phyloP scores from a whole-genome alignment of 2,888 invertebrate genomes.

The Acholoe squamosa region DNA sequence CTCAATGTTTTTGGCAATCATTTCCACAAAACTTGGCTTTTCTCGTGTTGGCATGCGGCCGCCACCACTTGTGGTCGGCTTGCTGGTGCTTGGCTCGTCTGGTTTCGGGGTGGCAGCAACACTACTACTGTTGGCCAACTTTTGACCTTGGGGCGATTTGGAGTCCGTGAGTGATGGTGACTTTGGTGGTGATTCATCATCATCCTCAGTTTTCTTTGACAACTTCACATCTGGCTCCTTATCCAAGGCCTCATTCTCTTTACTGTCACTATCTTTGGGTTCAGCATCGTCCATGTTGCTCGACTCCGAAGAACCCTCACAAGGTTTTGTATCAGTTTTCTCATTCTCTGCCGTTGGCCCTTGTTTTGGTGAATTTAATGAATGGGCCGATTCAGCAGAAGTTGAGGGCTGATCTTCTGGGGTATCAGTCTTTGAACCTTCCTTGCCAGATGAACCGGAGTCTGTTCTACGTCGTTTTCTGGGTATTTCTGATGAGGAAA shows the following conservation, averaged over 20 bases:
- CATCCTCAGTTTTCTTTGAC: background rate
- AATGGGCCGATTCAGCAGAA: slow-evolving; percentile 16
- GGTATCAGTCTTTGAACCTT: background rate
- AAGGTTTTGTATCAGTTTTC: background rate
- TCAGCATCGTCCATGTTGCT: background rate
- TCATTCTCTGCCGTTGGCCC: background rate
- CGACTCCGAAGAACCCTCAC: background rate
- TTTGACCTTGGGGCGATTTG: slow-evolving; percentile 10
- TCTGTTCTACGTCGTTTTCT: slow-evolving; percentile 61
- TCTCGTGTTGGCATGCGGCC: slow-evolving; percentile 66
- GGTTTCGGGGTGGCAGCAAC: background rate
- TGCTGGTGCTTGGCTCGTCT: background rate
- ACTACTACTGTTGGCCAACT: background rate
- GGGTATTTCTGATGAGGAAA: slow-evolving; percentile 49
- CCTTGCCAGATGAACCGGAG: slow-evolving; percentile 55
- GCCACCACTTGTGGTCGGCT: background rate
- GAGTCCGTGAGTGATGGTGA: background rate
- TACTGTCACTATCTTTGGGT: background rate
- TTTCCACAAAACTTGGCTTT: slow-evolving; percentile 75
- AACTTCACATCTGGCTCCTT: slow-evolving; percentile 9
- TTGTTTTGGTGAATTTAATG: background rate
- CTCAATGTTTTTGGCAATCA: slow-evolving; percentile 78
- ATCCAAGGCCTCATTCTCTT: background rate
- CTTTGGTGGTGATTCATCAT: background rate
- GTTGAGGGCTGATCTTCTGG: slow-evolving; percentile 42